phyloP scores from a whole-genome alignment of 37 sponge, comb jelly and placozoan species.

The Oopsacas minuta region DNA sequence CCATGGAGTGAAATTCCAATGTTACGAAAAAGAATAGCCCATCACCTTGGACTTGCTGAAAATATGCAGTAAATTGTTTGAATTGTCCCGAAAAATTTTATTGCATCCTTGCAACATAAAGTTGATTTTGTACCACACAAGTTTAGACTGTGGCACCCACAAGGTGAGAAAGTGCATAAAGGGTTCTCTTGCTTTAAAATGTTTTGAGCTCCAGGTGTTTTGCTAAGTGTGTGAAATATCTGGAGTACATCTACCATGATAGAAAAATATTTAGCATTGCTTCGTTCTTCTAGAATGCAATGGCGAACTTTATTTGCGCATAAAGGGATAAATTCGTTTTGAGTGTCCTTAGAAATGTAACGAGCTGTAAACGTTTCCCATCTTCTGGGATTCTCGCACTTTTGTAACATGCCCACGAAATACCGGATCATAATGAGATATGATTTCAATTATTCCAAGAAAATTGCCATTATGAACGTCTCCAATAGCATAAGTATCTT shows the following conservation, averaged over 20 bases:
- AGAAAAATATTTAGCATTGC: constrained; percentile 23
- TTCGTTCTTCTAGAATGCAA: constrained; percentile 16
- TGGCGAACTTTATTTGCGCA: constrained; percentile 17
- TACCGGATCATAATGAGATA: constrained; percentile 17
- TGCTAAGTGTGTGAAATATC: constrained; percentile 23
- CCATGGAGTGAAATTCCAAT: constrained; percentile 14
- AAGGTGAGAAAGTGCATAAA: constrained; percentile 15
- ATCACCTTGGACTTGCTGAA: constrained; percentile 21
- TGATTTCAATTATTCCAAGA: constrained; percentile 16
- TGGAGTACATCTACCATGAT: constrained; percentile 29
- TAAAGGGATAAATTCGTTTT: constrained; percentile 12
- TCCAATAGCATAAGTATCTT: constrained; percentile 11
- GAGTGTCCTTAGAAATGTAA: constrained; percentile 10
- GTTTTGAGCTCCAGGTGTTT: constrained; percentile 21
- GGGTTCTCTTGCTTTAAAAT: constrained; percentile 21
- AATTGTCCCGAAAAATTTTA: constrained; percentile 25
- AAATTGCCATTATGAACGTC: constrained; percentile 19
- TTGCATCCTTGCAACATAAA: constrained; percentile 22
- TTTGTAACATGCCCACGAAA: constrained; percentile 9
- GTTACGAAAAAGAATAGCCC: constrained; percentile 20
- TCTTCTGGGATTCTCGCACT: constrained; percentile 10
- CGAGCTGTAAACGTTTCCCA: constrained; percentile 15
- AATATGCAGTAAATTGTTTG: constrained; percentile 20
- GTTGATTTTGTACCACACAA: constrained; percentile 17
- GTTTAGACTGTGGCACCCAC: constrained; percentile 23